Evolutionary conservation across 1,140 invertebrate genomes (phyloP).

Genomic region (Philotrypesis tridentata): DNA sequence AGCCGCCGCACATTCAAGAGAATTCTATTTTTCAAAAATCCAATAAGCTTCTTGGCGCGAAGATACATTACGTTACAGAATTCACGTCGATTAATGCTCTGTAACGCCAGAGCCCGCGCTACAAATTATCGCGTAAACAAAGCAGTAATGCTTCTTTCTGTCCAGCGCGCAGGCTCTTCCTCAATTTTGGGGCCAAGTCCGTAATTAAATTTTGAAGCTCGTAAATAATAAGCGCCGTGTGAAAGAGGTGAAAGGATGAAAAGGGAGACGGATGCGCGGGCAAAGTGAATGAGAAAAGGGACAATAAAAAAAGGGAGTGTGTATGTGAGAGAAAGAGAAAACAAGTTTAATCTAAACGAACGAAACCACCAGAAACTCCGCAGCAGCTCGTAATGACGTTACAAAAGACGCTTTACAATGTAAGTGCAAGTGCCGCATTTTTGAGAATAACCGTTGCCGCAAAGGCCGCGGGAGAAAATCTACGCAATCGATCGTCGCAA

Average conservation of each 20-base stretch:
- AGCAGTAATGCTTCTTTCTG: not conserved
- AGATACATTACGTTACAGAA: not conserved
- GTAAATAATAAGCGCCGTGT: not conserved
- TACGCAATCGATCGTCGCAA: too few relatives aligned
- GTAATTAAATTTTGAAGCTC: not conserved
- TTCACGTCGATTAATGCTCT: not conserved
- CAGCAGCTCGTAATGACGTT: not conserved
- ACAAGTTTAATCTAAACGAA: conserved; percentile 5
- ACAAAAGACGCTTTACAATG: conserved; percentile 14
- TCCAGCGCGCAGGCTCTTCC: not conserved
- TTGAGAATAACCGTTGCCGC: conserved; percentile 30
- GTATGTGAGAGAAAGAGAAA: too few relatives aligned
- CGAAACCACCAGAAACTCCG: conserved; percentile 1
- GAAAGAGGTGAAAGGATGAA: not conserved
- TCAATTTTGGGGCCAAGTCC: not conserved
- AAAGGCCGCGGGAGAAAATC: conserved; percentile 43
- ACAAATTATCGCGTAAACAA: not conserved
- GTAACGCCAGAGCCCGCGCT: too few relatives aligned
- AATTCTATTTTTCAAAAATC: not conserved
- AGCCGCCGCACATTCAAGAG: too few relatives aligned
- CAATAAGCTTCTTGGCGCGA: not conserved
- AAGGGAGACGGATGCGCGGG: not conserved
- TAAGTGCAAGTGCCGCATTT: conserved; percentile 2
- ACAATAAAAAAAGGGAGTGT: too few relatives aligned
- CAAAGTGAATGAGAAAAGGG: conserved; percentile 1